phyloP scores from a whole-genome alignment of 2,888 invertebrate species.

The Tineola bisselliella region DNA sequence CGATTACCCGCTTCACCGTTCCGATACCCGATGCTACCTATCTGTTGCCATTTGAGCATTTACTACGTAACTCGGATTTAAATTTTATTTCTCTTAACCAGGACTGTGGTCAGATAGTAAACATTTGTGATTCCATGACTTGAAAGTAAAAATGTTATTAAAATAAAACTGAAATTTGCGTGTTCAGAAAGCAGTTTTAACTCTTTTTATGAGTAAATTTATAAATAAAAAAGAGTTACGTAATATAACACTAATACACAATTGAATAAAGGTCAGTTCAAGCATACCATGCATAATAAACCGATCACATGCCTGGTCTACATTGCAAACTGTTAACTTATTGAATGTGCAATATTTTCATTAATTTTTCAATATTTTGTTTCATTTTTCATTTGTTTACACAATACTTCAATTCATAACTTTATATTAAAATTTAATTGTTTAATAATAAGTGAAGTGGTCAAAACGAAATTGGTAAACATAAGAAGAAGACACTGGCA shows the following conservation, averaged over 20 bases:
- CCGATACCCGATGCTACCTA: background rate
- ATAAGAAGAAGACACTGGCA: too few species aligned
- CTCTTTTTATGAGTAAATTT: background rate
- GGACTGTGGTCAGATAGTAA: too few species aligned
- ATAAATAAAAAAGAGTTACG: background rate
- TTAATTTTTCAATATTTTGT: too few species aligned
- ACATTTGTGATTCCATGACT: too few species aligned
- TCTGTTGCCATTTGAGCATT: background rate
- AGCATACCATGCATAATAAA: slow-evolving; percentile 5
- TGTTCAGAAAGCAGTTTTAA: too few species aligned
- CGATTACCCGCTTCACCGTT: slow-evolving; percentile 9
- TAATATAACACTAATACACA: background rate
- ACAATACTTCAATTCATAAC: too few species aligned
- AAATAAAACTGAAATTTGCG: too few species aligned
- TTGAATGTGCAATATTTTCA: background rate
- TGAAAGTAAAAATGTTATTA: too few species aligned
- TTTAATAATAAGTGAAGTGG: too few species aligned
- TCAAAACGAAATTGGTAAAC: too few species aligned
- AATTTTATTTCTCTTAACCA: background rate
- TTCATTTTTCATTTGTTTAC: too few species aligned
- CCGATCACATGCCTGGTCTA: slow-evolving; percentile 3
- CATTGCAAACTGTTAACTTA: slow-evolving; percentile 2
- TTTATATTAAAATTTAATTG: too few species aligned
- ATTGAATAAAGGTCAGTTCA: background rate
- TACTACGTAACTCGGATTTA: background rate